Evolutionary conservation across 2,113 vertebrate species (phyloP), one percentile per base, ranked within the genome.

Genomic region (Arenaria interpres): DNA sequence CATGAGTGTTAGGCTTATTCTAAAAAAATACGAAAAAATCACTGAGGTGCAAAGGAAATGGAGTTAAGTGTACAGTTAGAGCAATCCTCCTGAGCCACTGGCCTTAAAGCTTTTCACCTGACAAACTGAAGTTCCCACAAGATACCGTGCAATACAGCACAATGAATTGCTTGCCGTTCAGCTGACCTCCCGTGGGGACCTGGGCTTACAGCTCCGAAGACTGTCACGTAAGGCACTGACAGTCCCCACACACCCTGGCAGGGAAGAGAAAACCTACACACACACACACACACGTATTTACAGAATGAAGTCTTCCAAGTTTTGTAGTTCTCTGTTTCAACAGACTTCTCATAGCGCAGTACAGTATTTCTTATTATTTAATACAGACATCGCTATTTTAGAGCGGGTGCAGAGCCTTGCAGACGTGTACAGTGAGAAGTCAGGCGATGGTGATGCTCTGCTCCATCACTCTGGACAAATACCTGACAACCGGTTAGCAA

Each of bases 41-140:
- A 88, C 71, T 35, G 71, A 90, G 88, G 97, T 87, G 53, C 95
- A 97, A 97, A 97, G 85, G 84, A 77, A 97, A 96, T 32, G 35
- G 92, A 57, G 62, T 7, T 93, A 95, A 97, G 33, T 1, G 60
- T 93, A 94, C 30, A 90, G 48, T 89, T 67, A 67, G 71, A 89
- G 67, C 59, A 95, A 89, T 91, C 93, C 75, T 95, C 96, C 90
- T 93, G 95, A 93, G 63, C 22, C 66, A 94, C 4, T 85, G 62
- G 80, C 88, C 81, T 96, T 93, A 97, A 96, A 96, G 89, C 56
- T 79, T 95, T 95, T 90, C 71, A 73, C 85, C 91, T 93, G 80
- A 92, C 76, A 94, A 96, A 97, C 68, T 63, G 69, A 74, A 57
- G 78, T 22, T 86, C 84, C 79, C 85, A 78, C 19, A 86, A 90